phyloP scores from a whole-genome alignment of 1,140 invertebrate species.

The Zeugodacus cucurbitae region DNA sequence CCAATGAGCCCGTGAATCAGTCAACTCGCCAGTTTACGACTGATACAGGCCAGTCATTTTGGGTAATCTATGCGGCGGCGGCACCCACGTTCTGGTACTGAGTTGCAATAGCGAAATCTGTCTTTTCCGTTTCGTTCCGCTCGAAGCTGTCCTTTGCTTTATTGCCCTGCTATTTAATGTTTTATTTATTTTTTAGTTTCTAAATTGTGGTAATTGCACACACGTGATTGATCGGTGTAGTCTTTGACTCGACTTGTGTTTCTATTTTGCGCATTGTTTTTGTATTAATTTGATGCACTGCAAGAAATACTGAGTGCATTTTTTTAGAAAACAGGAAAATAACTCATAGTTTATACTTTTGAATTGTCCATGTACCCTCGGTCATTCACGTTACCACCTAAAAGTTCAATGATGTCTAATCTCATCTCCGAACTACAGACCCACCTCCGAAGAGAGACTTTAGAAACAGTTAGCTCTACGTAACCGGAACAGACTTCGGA shows the following conservation, averaged over 20 bases:
- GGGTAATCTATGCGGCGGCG: constrained; percentile 12
- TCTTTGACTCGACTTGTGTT: constrained; percentile 7
- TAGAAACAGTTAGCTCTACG: no score
- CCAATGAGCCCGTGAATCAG: constrained; percentile 19
- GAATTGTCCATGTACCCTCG: no score
- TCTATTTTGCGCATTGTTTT: neutral
- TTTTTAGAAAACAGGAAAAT: no score
- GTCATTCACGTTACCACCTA: no score
- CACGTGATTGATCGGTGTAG: constrained; percentile 46
- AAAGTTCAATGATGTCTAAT: no score
- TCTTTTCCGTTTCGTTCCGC: neutral
- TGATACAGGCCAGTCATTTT: constrained; percentile 5
- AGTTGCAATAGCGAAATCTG: constrained; percentile 2
- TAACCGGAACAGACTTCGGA: no score
- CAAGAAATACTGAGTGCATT: neutral
- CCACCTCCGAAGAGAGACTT: no score
- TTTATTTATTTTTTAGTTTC: constrained; percentile 24
- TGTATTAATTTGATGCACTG: neutral
- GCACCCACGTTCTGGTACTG: constrained; percentile 42
- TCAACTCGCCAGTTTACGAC: neutral
- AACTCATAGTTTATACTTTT: no score
- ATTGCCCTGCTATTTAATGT: neutral
- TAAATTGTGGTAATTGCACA: constrained; percentile 47
- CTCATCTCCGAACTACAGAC: no score
- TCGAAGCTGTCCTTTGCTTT: neutral